Base-by-base conservation (phyloP, 2,797 vertebrate species). In the Syngnathus acus region DNA sequence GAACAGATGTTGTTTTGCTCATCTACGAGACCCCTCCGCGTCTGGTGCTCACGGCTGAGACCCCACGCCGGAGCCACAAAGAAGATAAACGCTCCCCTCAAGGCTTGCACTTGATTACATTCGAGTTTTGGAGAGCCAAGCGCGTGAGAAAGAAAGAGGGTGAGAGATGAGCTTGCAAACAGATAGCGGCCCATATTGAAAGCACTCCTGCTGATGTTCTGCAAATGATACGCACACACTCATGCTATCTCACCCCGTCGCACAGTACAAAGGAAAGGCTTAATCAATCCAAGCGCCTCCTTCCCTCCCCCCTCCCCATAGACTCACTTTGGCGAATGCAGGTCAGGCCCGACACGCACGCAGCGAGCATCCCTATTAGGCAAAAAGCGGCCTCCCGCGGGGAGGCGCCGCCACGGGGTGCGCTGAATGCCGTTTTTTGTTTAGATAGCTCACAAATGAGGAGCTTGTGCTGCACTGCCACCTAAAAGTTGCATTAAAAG, bases 231-330 rank as follows among this genome's bases (percentile, higher is more conserved):
- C 32, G 32, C 32, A 32, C 32, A 32, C 53, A 64, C 48, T 66
- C 3, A 9, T 51, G 53, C 43, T 14, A 21, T 13, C 40, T 55
- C 48, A 59, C 43, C 47, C 60, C 45, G 21, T 23, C 3, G 57
- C 3, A 55, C n/a, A 23, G 38, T 50, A 47, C 40, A 67, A 66
- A 76, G 70, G 40, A 70, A 70, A 74, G 69, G 84, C 75, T 83
- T 84, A 90, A 82, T 65, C 79, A 79, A 85, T 84, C 87, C 87
- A 87, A 76, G 73, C 78, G 74, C 78, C 76, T 68, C 79, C 66
- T 40, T 65, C 70, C 70, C 2, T 62, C 69, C 62, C 62, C 51
- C 83, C 80, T 82, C 71, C 82, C 73, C 76, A 73, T 71, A 39
- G 74, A 85, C 84, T 76, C 84, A 80, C 76, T 79, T 79, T 72